Evolutionary conservation across 2,797 vertebrate species (phyloP).

Genomic region (Choloepus didactylus): DNA sequence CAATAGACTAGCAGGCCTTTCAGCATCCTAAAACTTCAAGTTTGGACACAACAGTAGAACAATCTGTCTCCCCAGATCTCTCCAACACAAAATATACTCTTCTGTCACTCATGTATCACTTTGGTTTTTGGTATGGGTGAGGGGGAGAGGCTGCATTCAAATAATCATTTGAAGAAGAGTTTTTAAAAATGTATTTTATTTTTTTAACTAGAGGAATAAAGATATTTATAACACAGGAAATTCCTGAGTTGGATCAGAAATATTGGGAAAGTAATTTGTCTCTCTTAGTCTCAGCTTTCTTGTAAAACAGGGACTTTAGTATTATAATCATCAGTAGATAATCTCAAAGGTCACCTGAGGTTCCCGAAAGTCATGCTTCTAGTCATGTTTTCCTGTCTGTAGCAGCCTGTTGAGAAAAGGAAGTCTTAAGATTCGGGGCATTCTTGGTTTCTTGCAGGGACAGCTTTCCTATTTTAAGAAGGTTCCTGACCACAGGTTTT

Average conservation of each 20-base stretch:
- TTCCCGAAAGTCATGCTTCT: background rate
- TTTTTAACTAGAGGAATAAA: background rate
- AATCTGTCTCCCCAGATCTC: background rate
- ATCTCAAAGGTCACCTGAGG: background rate
- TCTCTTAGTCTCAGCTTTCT: background rate
- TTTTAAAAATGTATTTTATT: background rate
- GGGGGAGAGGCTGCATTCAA: background rate
- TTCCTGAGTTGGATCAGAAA: background rate
- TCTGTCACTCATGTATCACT: background rate
- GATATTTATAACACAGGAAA: background rate
- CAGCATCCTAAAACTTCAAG: background rate
- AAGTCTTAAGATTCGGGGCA: background rate
- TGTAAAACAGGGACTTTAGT: background rate
- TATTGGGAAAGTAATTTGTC: background rate
- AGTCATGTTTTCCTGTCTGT: background rate
- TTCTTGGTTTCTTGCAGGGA: background rate
- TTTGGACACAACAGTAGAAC: background rate
- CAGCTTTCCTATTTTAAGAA: background rate
- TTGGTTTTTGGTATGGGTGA: background rate
- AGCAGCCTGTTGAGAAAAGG: background rate
- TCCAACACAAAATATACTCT: constrained; percentile 22
- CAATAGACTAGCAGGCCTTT: background rate
- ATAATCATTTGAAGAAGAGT: background rate
- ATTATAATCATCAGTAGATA: background rate
- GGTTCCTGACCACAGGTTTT: background rate